These are phyloP conservation scores for Siphamia tubifer DNA, from an alignment of 2,113 vertebrate genomes.

Conservation along the genomic window DNA sequence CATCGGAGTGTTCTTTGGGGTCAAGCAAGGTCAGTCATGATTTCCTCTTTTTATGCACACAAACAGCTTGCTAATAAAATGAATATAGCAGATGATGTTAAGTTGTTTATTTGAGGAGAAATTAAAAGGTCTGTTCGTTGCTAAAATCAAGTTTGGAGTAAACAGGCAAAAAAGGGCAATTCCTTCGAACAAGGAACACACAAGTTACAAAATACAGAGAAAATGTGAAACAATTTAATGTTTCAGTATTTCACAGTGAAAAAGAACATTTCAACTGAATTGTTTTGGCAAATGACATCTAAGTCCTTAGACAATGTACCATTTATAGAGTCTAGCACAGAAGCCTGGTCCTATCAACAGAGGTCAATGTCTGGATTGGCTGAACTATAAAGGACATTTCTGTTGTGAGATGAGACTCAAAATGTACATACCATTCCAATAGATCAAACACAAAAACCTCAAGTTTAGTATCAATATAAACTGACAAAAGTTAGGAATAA, in stretches of 20 bases:
- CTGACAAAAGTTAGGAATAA: slow-evolving; percentile 7
- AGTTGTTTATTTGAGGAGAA: not conserved
- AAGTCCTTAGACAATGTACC: slow-evolving; percentile 55
- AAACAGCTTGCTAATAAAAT: not conserved
- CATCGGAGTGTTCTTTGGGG: not conserved
- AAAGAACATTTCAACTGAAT: slow-evolving; percentile 45
- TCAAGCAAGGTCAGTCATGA: slow-evolving; percentile 41
- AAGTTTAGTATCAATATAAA: slow-evolving; percentile 24
- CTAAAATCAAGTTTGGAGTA: not conserved
- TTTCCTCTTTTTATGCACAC: slow-evolving; percentile 3
- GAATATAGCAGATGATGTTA: not conserved
- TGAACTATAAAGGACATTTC: slow-evolving; percentile 31
- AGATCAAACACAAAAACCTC: slow-evolving; percentile 20
- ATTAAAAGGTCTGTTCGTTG: not conserved
- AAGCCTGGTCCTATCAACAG: slow-evolving; percentile 26
- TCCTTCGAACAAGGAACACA: not conserved
- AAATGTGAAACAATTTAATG: slow-evolving; percentile 69
- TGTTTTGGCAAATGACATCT: slow-evolving; percentile 66
- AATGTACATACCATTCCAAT: slow-evolving; percentile 21
- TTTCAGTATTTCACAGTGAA: slow-evolving; percentile 68
- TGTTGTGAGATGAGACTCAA: slow-evolving; percentile 36
- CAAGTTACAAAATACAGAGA: slow-evolving; percentile 12
- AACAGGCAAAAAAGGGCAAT: not conserved
- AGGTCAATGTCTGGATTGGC: slow-evolving; percentile 60
- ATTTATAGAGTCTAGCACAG: slow-evolving; percentile 26